These are phyloP conservation scores for Cyanoramphus novaezelandiae DNA, from an alignment of 2,113 vertebrate genomes.

Conservation along the genomic window DNA sequence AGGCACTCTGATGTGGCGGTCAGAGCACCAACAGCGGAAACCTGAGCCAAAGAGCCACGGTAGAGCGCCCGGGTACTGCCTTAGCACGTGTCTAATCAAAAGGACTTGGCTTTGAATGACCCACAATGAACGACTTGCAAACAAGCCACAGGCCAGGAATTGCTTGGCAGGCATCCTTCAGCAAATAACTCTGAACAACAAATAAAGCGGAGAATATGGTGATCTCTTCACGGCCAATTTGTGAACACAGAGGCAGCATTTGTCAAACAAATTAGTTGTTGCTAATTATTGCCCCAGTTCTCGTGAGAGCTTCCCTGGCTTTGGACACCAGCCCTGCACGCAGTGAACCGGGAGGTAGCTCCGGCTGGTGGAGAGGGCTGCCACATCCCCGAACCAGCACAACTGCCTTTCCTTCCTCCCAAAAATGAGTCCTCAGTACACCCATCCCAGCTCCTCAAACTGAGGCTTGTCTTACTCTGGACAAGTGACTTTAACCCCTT, in stretches of 20 bases:
- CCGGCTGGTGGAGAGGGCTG: background rate
- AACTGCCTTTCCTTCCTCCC: background rate
- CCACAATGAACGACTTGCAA: conserved; percentile 44
- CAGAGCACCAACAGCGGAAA: background rate
- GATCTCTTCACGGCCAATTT: conserved; percentile 69
- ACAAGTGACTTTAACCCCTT: background rate
- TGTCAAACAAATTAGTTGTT: conserved; percentile 62
- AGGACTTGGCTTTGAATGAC: conserved; percentile 61
- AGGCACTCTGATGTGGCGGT: background rate
- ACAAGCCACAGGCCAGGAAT: conserved; percentile 65
- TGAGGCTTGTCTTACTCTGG: background rate
- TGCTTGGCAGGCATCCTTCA: conserved; percentile 61
- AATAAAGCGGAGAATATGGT: conserved; percentile 54
- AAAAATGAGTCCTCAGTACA: background rate
- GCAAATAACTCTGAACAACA: conserved; percentile 62
- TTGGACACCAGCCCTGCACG: conserved; percentile 27
- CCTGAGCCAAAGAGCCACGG: conserved; percentile 28
- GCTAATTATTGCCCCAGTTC: conserved; percentile 59
- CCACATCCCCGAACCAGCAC: background rate
- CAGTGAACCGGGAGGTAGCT: background rate
- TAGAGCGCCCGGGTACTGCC: background rate
- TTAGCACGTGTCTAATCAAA: conserved; percentile 54
- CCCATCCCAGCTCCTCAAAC: background rate
- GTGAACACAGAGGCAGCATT: conserved; percentile 58
- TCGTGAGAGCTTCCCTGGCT: conserved; percentile 5